Base-by-base conservation (phyloP, 2,888 invertebrate species). In the Allygus modestus region DNA sequence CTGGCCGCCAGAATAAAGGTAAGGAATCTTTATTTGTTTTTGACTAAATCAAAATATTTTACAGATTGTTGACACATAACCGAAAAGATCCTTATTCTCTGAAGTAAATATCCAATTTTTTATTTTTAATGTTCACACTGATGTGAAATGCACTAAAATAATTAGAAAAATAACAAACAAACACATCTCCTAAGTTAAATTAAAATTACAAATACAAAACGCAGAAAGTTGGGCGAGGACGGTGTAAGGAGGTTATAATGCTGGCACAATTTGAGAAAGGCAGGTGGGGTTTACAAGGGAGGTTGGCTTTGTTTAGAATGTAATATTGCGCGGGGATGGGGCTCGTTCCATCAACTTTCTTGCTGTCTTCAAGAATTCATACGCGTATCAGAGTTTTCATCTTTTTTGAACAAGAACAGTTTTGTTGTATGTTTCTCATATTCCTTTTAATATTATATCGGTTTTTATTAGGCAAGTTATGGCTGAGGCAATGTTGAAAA, bases 331-430 rank as follows among this genome's bases (percentile, higher is more conserved):
- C 54, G 23, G 54, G 54, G 54, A 46, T 51, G 54, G 54, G 23
- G 54, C 20, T 11, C 4, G 54, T 23, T 54, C 54, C 54, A 54
- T 54, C 54, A 54, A 54, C 54, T 54, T 54, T 54, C 54, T 54
- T 54, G 54, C 54, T 54, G 54, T 54, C 54, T 54, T 54, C 1
- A 54, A 54, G 54, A 54, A 54, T 54, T 54, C 54, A 54, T 54
- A 54, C 20, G 54, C 23, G 54, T 54, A 54, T 54, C 54, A 54
- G 5, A 23, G 54, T 23, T 54, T 54, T 54, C 54, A 54, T 54
- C 54, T 54, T 54, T 54, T 54, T n/a, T 23, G 54, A 20, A 23
- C 20, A 54, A 54, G 23, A 54, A 15, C 54, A 9, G 4, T 54
- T 54, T 23, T 46, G 11, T 54, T 23, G 54, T 23, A 54, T 54